A percentile compares a stretch with the other conserved stretches of the same genome.
phyloP scores from a whole-genome alignment of 2,797 vertebrate genomes.

The Gambusia yucatana region DNA sequence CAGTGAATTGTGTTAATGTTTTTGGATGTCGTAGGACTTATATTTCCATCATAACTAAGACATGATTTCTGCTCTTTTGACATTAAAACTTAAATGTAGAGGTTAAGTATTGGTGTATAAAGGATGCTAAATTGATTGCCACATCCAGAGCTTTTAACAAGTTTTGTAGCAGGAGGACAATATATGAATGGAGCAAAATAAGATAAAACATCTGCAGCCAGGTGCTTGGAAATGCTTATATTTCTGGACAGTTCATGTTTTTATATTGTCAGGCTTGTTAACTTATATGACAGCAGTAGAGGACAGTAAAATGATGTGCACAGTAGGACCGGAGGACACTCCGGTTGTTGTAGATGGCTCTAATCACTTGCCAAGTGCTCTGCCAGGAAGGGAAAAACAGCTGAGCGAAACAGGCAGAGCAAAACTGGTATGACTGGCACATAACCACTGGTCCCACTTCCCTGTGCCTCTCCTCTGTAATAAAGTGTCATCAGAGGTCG shows the following conservation, averaged over 20 bases:
- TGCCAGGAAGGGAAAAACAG: conserved; percentile 23
- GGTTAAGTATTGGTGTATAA: not conserved
- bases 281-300: not conserved
- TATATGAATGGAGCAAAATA: not conserved
- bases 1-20: not conserved
- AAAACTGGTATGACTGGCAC: conserved; percentile 8
- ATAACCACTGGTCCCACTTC: conserved; percentile 9
- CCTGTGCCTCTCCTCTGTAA: conserved; percentile 14
- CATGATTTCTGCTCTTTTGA: not conserved
- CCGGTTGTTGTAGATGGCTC: conserved; percentile 32
- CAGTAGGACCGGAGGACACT: conserved; percentile 37
- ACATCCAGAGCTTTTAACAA: not conserved
- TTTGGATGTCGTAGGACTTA: not conserved
- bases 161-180: not conserved
- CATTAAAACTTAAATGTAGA: not conserved
- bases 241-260: not conserved
- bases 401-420: not conserved
- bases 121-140: not conserved
- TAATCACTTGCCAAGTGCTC: conserved; percentile 25
- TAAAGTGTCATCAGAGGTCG: conserved; percentile 31
- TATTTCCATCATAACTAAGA: not conserved
- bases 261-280: not conserved
- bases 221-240: not conserved
- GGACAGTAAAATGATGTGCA: conserved; percentile 15
- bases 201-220: not conserved